phyloP scores from a whole-genome alignment of 2,113 vertebrate species.

The Phylloscopus trochilus region DNA sequence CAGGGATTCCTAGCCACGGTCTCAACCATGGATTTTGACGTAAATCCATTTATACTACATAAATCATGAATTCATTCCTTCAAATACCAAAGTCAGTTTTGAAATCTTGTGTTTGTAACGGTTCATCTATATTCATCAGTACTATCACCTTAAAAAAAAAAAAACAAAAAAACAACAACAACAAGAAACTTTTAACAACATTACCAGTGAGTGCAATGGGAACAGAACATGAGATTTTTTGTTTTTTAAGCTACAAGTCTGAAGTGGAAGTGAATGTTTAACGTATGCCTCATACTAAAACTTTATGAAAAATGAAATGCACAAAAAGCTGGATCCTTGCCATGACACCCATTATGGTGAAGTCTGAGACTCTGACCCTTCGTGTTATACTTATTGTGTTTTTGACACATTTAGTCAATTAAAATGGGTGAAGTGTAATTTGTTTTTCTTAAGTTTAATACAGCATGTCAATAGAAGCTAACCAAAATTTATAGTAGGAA shows the following conservation, averaged over 20 bases:
- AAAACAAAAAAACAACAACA: background rate
- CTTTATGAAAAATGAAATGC: slow-evolving; percentile 80
- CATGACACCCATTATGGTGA: slow-evolving; percentile 88
- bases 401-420: slow-evolving; percentile 88
- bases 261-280: slow-evolving; percentile 75
- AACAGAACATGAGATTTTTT: slow-evolving; percentile 31
- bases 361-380: slow-evolving; percentile 77
- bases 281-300: slow-evolving; percentile 68
- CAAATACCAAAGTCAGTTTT: slow-evolving; percentile 39
- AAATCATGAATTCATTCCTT: slow-evolving; percentile 45
- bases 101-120: slow-evolving; percentile 50
- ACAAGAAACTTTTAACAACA: slow-evolving; percentile 35
- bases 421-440: slow-evolving; percentile 85
- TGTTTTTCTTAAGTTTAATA: slow-evolving; percentile 86
- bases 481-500: slow-evolving; percentile 88
- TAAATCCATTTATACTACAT: slow-evolving; percentile 42
- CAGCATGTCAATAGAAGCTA: slow-evolving; percentile 86
- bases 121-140: slow-evolving; percentile 54
- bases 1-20: slow-evolving; percentile 15
- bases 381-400: slow-evolving; percentile 81
- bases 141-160: slow-evolving; percentile 2
- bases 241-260: slow-evolving; percentile 66
- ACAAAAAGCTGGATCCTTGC: slow-evolving; percentile 81
- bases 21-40: slow-evolving; percentile 6
- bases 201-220: slow-evolving; percentile 27